phyloP scores from a whole-genome alignment of 2,797 vertebrate species.

The Taenioides sp. region DNA sequence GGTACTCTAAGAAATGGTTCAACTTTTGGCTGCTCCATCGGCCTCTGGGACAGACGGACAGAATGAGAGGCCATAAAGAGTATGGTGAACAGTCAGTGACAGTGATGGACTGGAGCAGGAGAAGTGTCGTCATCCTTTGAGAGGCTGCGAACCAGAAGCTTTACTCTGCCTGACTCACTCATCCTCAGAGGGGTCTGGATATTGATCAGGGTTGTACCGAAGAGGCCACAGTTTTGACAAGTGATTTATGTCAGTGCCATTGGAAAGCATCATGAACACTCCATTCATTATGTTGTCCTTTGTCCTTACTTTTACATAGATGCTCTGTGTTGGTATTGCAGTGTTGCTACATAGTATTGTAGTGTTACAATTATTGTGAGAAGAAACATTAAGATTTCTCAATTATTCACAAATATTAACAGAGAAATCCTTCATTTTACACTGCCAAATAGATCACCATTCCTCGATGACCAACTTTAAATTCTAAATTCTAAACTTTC shows the following conservation, averaged over 20 bases:
- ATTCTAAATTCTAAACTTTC: no score
- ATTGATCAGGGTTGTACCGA: slow-evolving; percentile 63
- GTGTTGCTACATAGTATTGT: not conserved
- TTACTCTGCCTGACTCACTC: slow-evolving; percentile 62
- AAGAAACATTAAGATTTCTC: not conserved
- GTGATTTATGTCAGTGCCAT: slow-evolving; percentile 61
- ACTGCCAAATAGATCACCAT: no score
- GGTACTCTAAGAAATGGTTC: no score
- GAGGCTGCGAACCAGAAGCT: slow-evolving; percentile 66
- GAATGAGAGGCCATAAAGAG: slow-evolving; percentile 4
- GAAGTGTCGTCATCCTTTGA: slow-evolving; percentile 56
- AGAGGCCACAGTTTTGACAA: slow-evolving; percentile 58
- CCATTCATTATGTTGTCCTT: slow-evolving; percentile 22
- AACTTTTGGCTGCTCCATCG: no score
- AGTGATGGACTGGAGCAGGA: slow-evolving; percentile 55
- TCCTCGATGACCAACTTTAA: no score
- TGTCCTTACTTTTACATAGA: not conserved
- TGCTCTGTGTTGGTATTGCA: not conserved
- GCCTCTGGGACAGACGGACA: no score
- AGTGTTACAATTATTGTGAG: not conserved
- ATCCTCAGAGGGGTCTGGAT: slow-evolving; percentile 60
- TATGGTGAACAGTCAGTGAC: slow-evolving; percentile 40
- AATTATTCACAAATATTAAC: no score
- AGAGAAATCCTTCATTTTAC: no score
- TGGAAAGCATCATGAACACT: slow-evolving; percentile 43